Percentiles rank a stretch among this genome's conserved stretches.
These are phyloP conservation scores for Colistium nudipinnis DNA, from an alignment of 2,113 vertebrate species.

Conservation along the genomic window DNA sequence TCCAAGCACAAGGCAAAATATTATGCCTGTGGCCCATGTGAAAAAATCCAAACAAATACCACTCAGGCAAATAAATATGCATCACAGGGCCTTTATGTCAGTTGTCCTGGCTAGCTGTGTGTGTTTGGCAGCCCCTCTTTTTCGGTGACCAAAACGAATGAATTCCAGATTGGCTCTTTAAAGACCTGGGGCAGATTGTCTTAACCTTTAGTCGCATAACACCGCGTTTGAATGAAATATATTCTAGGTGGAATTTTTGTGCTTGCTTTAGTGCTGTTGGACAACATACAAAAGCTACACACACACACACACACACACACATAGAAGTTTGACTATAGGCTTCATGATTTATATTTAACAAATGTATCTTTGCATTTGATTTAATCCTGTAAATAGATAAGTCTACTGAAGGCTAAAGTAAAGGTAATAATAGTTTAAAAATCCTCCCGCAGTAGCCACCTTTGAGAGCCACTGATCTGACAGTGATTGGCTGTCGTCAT, in stretches of 20 bases:
- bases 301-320: too few relatives aligned
- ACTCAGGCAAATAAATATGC: slow-evolving; percentile 1
- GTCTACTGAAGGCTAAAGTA: too few relatives aligned
- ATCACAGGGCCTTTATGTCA: not conserved
- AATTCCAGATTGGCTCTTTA: slow-evolving; percentile 25
- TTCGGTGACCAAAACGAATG: slow-evolving; percentile 20
- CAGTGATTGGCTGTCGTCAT: slow-evolving; percentile 32
- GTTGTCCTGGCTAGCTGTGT: not conserved
- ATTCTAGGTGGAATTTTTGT: not conserved
- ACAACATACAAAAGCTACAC: slow-evolving; percentile 5
- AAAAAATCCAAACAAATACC: slow-evolving; percentile 40
- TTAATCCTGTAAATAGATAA: too few relatives aligned
- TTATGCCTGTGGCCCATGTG: slow-evolving; percentile 4
- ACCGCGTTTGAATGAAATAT: not conserved
- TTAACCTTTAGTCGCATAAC: not conserved
- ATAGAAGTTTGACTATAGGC: not conserved
- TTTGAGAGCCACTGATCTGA: slow-evolving; percentile 29
- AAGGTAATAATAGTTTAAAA: too few relatives aligned
- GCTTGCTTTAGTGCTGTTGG: too few relatives aligned
- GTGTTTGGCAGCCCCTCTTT: slow-evolving; percentile 25
- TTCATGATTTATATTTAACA: not conserved
- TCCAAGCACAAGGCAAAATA: not conserved
- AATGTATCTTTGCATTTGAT: not conserved
- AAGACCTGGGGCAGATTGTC: slow-evolving; percentile 14
- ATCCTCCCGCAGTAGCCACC: not conserved